Base-by-base conservation (phyloP, 64 coral and sea anemone genomes). In the Stichodactyla helianthus region DNA sequence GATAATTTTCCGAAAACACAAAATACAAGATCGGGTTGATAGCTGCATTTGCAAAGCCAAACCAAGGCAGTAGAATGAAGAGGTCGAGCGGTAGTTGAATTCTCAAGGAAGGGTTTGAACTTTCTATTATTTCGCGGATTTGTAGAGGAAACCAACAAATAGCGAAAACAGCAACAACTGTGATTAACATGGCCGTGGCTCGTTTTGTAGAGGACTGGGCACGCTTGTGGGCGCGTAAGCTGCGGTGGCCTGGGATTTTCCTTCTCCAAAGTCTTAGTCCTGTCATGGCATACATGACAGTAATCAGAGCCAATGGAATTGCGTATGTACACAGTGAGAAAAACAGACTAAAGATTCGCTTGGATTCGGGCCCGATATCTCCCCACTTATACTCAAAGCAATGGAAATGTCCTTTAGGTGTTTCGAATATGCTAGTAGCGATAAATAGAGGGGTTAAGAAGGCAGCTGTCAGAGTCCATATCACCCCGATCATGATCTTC, bases 1-100 rank as follows among this genome's bases (percentile, higher is more conserved):
- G 91, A 82, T 89, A 93, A 18, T 93, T 93, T 57, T 93, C 91
- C 8, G 91, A 93, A 59, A 93, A 93, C 18, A 93, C 77, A 5
- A 93, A 87, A 68, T 93, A 93, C 6, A 93, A 56, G 28, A 93
- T 85, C 18, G 91, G 91, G 77, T 93, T 93, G 16, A 93, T 82
- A 7, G 91, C 91, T 27, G 80, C 62, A 58, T 89, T 93, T 10
- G 87, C 56, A 67, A 85, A 93, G 20, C 91, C 91, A 65, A 93
- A 78, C 86, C 86, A 93, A 0, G 87, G 82, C 3, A 67, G 58
- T 31, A 89, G 25, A 54, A 56, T 31, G 11, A 4, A 16, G 12
- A 93, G 7, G 55, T 55, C 26, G 12, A 76, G 20, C 0, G 82
- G 74, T 58, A 84, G 4, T 57, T 53, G 57, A 0, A 65, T 77